A percentile compares a stretch with the other conserved stretches of the same genome.
Conservation (phyloP, 1,140 invertebrate genomes). For the Cryptotermes secundus region DNA sequence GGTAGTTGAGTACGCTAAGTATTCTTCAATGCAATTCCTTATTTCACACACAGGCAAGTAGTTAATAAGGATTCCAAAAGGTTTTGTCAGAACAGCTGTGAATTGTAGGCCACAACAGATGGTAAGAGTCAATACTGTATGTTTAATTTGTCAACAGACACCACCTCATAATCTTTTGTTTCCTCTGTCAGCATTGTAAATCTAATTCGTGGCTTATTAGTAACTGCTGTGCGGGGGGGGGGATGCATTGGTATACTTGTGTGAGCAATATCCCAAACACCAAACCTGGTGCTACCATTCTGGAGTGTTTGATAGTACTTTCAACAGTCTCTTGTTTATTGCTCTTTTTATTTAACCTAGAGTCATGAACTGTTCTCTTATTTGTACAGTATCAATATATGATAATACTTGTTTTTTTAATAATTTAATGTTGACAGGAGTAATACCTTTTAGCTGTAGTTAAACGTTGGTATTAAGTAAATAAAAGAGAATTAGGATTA, state of each 20-base stretch:
- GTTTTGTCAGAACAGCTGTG: background rate
- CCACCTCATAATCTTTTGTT: background rate
- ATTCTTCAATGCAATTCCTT: constrained; percentile 26
- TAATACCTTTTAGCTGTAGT: constrained; percentile 33
- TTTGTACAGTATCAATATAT: constrained; percentile 29
- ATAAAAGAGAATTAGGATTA: constrained; percentile 26
- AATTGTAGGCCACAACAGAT: background rate
- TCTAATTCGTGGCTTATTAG: background rate
- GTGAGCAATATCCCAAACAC: background rate
- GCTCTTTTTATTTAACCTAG: constrained; percentile 8
- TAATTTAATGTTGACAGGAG: constrained; percentile 30
- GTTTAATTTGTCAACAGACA: constrained; percentile 1
- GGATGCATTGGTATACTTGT: background rate
- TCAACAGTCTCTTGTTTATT: constrained; percentile 20
- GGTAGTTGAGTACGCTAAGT: background rate
- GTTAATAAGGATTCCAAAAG: background rate
- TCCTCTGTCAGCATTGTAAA: background rate
- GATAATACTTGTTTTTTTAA: constrained; percentile 24
- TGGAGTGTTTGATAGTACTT: background rate
- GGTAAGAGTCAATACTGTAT: background rate
- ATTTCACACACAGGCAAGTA: constrained; percentile 17
- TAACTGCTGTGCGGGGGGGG: no score
- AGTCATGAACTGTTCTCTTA: background rate
- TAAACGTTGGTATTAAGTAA: constrained; percentile 31
- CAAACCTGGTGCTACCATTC: constrained; percentile 22